Conservation (phyloP, 2,888 invertebrate genomes). For the Melolontha melolontha region DNA sequence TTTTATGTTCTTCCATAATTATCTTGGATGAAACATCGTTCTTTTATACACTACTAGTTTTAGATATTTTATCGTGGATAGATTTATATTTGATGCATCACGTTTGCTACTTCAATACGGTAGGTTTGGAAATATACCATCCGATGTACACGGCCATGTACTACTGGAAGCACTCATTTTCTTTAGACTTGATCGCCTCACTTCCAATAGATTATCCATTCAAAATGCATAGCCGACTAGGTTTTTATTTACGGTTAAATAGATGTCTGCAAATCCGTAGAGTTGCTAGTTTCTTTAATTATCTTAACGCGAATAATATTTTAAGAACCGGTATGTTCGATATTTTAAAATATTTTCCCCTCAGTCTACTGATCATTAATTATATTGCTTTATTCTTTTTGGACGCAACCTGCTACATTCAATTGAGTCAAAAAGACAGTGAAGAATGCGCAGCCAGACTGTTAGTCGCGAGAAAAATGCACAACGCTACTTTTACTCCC, state of each 20-base stretch:
- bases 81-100: slow-evolving; percentile 53
- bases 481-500: slow-evolving; percentile 11
- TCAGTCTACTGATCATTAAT: slow-evolving; percentile 35
- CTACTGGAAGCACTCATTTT: slow-evolving; percentile 52
- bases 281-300: slow-evolving; percentile 27
- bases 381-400: slow-evolving; percentile 19
- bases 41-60: slow-evolving; percentile 40
- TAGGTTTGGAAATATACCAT: slow-evolving; percentile 51
- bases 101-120: slow-evolving; percentile 50
- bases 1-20: slow-evolving; percentile 35
- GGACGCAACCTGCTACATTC: neutral
- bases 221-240: neutral
- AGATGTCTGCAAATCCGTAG: slow-evolving; percentile 42
- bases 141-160: slow-evolving; percentile 50
- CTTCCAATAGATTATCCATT: slow-evolving; percentile 50
- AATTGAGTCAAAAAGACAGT: neutral
- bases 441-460: slow-evolving; percentile 29
- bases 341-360: slow-evolving; percentile 42
- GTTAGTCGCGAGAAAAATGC: slow-evolving; percentile 27
- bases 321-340: slow-evolving; percentile 22
- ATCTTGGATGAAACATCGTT: slow-evolving; percentile 11
- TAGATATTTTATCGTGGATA: slow-evolving; percentile 47
- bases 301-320: slow-evolving; percentile 27
- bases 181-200: slow-evolving; percentile 50
- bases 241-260: slow-evolving; percentile 40